Conservation (phyloP, 2,797 vertebrate species). For the Pseudotriccus pelzelni region DNA sequence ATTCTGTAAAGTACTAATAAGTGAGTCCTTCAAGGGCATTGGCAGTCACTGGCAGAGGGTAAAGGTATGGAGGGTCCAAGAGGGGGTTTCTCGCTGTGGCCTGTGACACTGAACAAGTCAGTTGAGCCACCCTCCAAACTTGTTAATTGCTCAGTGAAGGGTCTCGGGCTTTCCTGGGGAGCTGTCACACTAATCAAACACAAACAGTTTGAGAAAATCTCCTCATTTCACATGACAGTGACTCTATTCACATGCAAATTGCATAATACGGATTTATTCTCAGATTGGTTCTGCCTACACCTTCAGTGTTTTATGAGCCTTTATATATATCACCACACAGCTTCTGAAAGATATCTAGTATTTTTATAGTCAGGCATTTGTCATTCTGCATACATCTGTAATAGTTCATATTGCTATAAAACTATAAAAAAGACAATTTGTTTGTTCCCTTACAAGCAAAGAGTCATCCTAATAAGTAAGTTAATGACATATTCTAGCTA, state of each 20-base stretch:
- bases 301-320: not conserved
- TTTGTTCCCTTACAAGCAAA: not conserved
- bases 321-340: not conserved
- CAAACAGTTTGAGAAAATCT: not conserved
- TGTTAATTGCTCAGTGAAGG: not conserved
- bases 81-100: not conserved
- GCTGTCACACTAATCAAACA: not conserved
- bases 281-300: not conserved
- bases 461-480: not conserved
- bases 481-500: constrained; percentile 6
- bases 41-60: not conserved
- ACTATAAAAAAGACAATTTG: not conserved
- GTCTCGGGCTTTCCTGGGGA: not conserved
- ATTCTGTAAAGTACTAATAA: not conserved
- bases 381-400: not conserved
- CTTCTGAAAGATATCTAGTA: not conserved
- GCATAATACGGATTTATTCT: not conserved
- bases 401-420: not conserved
- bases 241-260: not conserved
- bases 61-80: not conserved
- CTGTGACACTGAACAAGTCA: not conserved
- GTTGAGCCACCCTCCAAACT: not conserved
- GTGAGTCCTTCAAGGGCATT: not conserved
- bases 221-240: not conserved
- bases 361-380: not conserved